A percentile compares a stretch with the other conserved stretches of the same genome.
Conservation (phyloP, 2,797 vertebrate species). For the Balearica regulorum region DNA sequence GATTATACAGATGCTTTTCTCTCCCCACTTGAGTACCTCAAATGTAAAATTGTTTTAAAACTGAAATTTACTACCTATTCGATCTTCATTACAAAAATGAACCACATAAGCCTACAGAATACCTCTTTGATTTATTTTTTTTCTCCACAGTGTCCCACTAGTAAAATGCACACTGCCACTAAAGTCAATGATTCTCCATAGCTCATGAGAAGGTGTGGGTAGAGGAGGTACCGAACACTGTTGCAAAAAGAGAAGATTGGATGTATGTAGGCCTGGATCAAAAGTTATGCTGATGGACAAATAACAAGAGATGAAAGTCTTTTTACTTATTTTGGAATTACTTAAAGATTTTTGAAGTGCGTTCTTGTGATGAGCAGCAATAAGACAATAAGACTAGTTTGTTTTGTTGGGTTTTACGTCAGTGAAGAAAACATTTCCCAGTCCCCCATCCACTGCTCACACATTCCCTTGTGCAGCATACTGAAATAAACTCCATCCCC, state of each 20-base stretch:
- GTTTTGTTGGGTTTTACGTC: not conserved
- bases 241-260: not conserved
- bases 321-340: not conserved
- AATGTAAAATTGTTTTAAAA: not conserved
- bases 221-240: not conserved
- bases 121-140: not conserved
- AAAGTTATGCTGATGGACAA: not conserved
- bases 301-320: accelerated
- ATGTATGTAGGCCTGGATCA: not conserved
- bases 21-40: not conserved
- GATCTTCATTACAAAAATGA: not conserved
- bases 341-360: not conserved
- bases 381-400: not conserved
- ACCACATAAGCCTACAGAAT: not conserved
- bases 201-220: accelerated
- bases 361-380: not conserved
- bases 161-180: not conserved
- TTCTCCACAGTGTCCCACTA: not conserved
- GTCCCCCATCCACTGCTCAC: not conserved
- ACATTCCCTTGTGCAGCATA: not conserved
- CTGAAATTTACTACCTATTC: not conserved
- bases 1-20: not conserved
- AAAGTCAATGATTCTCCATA: not conserved
- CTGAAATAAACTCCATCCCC: not conserved
- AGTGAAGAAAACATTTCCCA: not conserved